Base-by-base conservation (phyloP, 1,140 invertebrate species). In the Habropoda laboriosa region DNA sequence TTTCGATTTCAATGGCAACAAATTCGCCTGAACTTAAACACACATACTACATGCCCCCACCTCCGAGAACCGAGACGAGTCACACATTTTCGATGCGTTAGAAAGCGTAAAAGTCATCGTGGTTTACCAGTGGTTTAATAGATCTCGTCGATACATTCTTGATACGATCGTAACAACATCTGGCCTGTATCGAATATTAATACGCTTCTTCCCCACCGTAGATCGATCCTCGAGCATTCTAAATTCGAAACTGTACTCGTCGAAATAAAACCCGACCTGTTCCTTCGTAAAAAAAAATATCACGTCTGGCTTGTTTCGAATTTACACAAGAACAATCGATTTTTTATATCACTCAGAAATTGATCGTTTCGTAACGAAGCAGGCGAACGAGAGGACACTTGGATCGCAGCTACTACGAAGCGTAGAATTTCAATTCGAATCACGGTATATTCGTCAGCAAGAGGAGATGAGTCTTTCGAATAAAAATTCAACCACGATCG, bases 81-180 rank as follows among this genome's bases (percentile, higher is more conserved):
- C 16, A 16, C 16, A 35, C 30, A 55, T 66, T 57, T 30, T 30
- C 13, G 13, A 16, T 38, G 60, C 35, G n/a, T 45, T 38, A 21
- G 7, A 57, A 32, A 30, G 38, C 10, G 18, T 4, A 55, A 27
- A 76, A 68, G 40, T 24, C 27, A 68, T 76, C 68, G 38, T 35
- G 49, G 30, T 45, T 67, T 53, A 53, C 51, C n/a, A n/a, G n/a
- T n/a, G n/a, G n/a, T 32, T 68, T 45, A n/a, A 30, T 32, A 76
- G 40, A 75, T 75, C 61, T 40, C 35, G 8, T 64, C 61, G 71
- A 63, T 63, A 73, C 57, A 73, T 73, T 73, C 61, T 55, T 27
- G 38, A 66, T 66, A 75, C 27, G 47, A 35, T 61, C 32, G 16
- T 27, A 64, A 38, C n/a, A n/a, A n/a, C 60, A 13, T 75, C 47